phyloP scores from a whole-genome alignment of 1,140 invertebrate species.

The Sminthurinus signatus region DNA sequence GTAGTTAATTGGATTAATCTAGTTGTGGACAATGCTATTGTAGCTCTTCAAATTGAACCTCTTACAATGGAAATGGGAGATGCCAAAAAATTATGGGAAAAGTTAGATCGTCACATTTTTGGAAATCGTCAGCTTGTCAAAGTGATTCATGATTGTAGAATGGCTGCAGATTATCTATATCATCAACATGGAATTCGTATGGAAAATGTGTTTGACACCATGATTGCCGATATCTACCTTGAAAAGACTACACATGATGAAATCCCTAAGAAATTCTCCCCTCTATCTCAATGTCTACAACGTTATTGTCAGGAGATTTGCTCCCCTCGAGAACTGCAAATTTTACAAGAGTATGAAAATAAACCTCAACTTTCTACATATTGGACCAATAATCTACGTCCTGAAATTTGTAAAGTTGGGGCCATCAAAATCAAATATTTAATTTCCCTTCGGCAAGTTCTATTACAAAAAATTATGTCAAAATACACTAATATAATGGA shows the following conservation, averaged over 20 bases:
- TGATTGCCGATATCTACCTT: slow-evolving; percentile 25
- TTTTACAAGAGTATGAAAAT: not conserved
- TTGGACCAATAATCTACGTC: slow-evolving; percentile 16
- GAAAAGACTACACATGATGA: not conserved
- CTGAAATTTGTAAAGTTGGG: slow-evolving; percentile 20
- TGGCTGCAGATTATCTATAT: slow-evolving; percentile 23
- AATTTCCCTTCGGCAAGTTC: slow-evolving; percentile 19
- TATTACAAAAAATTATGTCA: slow-evolving; percentile 19
- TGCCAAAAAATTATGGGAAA: slow-evolving; percentile 21
- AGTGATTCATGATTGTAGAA: slow-evolving; percentile 28
- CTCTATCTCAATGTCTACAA: slow-evolving; percentile 23
- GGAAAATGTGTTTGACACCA: slow-evolving; percentile 30
- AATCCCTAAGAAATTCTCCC: not conserved
- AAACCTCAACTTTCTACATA: not conserved
- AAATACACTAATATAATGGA: slow-evolving; percentile 7
- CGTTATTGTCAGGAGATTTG: slow-evolving; percentile 5
- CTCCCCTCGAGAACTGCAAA: slow-evolving; percentile 26
- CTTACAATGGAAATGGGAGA: not conserved
- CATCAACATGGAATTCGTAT: slow-evolving; percentile 19
- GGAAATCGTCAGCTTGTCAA: slow-evolving; percentile 18
- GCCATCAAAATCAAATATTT: slow-evolving; percentile 33
- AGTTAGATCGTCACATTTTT: slow-evolving; percentile 20
- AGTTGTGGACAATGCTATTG: slow-evolving; percentile 20
- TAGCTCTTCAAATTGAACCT: slow-evolving; percentile 23
- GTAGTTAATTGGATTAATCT: slow-evolving; percentile 24